phyloP scores from a whole-genome alignment of 1,140 invertebrate species.

The Copidosoma floridanum region DNA sequence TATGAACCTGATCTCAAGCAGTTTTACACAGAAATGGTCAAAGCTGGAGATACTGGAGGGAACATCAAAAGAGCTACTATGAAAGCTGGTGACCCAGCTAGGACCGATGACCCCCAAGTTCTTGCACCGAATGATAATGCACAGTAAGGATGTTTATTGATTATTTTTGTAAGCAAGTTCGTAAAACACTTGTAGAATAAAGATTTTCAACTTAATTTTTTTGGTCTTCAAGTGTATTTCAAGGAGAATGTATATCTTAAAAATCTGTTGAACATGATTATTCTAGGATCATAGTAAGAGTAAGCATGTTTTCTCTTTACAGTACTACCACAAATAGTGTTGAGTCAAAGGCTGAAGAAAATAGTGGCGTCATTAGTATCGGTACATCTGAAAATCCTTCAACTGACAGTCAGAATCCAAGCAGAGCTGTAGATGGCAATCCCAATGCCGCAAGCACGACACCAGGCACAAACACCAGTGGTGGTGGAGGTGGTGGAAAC shows the following conservation, averaged over 20 bases:
- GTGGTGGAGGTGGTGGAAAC: slow-evolving; percentile 41
- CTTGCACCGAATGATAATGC: background rate
- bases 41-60: slow-evolving; percentile 51
- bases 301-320: background rate
- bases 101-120: background rate
- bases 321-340: background rate
- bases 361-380: background rate
- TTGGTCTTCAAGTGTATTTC: no score
- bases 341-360: slow-evolving; percentile 6
- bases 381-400: background rate
- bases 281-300: no score
- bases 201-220: no score
- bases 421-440: slow-evolving; percentile 4
- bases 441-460: slow-evolving; percentile 25
- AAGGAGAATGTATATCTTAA: no score
- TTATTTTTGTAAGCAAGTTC: background rate
- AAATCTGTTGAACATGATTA: no score
- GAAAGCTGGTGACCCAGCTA: slow-evolving; percentile 1
- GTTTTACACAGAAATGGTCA: slow-evolving; percentile 61
- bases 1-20: slow-evolving; percentile 54
- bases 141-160: slow-evolving; percentile 6
- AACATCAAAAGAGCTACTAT: background rate
- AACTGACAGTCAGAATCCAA: background rate
- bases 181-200: no score
- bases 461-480: slow-evolving; percentile 41